A percentile compares a stretch with the other conserved stretches of the same genome.
Evolutionary conservation across 2,888 invertebrate species (phyloP).

Genomic region (Drosophila nigricruria): DNA sequence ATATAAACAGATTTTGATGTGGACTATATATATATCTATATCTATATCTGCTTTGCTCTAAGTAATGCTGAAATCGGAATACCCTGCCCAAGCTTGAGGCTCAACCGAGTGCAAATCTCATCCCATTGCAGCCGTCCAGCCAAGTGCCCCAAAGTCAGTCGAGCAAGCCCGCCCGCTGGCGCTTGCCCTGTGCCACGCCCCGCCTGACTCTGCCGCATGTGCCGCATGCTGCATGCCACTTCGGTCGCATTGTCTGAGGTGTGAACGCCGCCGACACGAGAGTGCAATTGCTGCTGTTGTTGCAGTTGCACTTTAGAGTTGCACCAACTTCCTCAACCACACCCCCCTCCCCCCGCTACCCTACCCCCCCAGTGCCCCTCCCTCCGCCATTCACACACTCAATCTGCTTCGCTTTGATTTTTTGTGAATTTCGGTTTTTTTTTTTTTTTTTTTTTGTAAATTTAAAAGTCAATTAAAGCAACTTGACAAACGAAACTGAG

Average conservation of each 20-base stretch:
- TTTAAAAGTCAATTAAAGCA: slow-evolving; percentile 81
- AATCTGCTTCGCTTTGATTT: slow-evolving; percentile 69
- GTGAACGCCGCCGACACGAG: slow-evolving; percentile 71
- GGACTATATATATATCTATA: background rate
- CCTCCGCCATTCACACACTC: background rate
- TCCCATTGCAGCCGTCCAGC: slow-evolving; percentile 37
- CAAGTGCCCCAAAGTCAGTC: slow-evolving; percentile 49
- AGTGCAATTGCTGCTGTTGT: slow-evolving; percentile 64
- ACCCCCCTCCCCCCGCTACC: background rate
- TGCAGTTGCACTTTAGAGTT: slow-evolving; percentile 61
- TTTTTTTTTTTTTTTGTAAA: slow-evolving; percentile 50
- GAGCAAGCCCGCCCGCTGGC: slow-evolving; percentile 40
- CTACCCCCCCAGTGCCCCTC: background rate
- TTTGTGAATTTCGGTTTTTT: slow-evolving; percentile 45
- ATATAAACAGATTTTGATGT: background rate
- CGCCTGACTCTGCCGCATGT: slow-evolving; percentile 29
- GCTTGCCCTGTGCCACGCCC: slow-evolving; percentile 19
- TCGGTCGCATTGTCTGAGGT: slow-evolving; percentile 74
- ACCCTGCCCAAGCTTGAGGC: background rate
- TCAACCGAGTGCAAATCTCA: background rate
- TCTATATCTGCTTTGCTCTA: too few species aligned
- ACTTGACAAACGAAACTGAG: slow-evolving; percentile 75
- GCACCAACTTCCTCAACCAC: slow-evolving; percentile 17
- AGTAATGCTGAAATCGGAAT: background rate
- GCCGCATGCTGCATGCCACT: slow-evolving; percentile 55